Percentiles rank a stretch among this genome's conserved stretches.
Evolutionary conservation across 2,113 vertebrate genomes (phyloP).

Genomic region (Entomyzon cyanotis): DNA sequence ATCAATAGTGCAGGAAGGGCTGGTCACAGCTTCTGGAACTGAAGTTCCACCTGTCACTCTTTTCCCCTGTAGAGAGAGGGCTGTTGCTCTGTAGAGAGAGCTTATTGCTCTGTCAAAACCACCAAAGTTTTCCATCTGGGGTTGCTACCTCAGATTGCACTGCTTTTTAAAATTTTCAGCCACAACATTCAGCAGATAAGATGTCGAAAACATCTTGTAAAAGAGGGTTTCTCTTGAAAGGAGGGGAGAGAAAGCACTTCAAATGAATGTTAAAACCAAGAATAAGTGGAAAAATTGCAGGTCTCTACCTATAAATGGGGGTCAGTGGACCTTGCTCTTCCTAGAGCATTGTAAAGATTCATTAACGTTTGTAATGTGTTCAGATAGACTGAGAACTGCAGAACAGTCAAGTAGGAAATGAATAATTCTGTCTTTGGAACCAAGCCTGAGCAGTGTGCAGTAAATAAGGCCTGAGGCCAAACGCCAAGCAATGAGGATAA

Average conservation of each 20-base stretch:
- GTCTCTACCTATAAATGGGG: not conserved
- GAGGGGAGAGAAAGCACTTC: not conserved
- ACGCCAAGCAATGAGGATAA: slow-evolving; percentile 55
- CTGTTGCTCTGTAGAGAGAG: not conserved
- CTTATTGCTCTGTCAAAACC: not conserved
- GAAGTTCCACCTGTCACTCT: not conserved
- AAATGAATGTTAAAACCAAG: not conserved
- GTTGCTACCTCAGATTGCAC: not conserved
- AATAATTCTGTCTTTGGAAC: slow-evolving; percentile 64
- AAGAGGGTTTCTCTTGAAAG: not conserved
- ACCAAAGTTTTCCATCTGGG: not conserved
- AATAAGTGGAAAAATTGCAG: not conserved
- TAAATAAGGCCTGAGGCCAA: slow-evolving; percentile 69
- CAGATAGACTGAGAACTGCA: not conserved
- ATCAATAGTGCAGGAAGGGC: not conserved
- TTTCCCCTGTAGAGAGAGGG: not conserved
- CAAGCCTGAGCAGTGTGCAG: slow-evolving; percentile 22
- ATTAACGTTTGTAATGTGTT: slow-evolving; percentile 15
- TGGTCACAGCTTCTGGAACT: not conserved
- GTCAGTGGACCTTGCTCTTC: not conserved
- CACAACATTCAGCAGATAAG: not conserved
- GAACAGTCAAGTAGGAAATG: slow-evolving; percentile 33
- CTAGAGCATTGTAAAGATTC: not conserved
- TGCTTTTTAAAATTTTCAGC: not conserved
- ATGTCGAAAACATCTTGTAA: not conserved